Base-by-base conservation (phyloP, 2,797 vertebrate species). In the Macropus fuliginosus region DNA sequence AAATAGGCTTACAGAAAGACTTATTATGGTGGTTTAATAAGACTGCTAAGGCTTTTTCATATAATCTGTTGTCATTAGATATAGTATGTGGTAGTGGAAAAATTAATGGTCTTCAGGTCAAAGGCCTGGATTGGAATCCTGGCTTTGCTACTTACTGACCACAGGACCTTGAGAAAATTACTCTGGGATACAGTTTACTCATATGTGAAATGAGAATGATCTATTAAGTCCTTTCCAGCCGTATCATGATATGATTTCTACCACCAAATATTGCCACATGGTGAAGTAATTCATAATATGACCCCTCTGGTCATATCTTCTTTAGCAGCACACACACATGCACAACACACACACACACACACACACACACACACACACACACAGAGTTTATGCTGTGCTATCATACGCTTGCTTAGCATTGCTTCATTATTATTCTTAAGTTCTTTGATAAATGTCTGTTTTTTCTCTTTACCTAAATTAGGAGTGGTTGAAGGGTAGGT, bases 381-480 rank as follows among this genome's bases (percentile, higher is more conserved):
- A 29, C 24, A 62, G 14, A 74, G 16, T 46, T 46, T 81, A 81
- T 27, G 27, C 27, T 95, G 93, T 92, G 5, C 28, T 93, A 54
- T 81, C 74, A 81, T 31, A 4, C 34, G 31, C 56, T 81, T 93
- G 74, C 66, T 54, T 92, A 81, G 92, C 52, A 56, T 62, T 96
- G 92, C 10, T 55, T 94, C 16, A 59, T 66, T 91, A 52, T 91
- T 59, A 89, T 92, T 91, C 52, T 94, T 54, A 95, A 54, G 40
- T 59, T 95, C 1, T 28, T 92, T 31, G 18, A 95, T 12, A 91
- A 55, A 93, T 29, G 50, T 28, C 5, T 92, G 4, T 50, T 92
- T 90, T 92, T 24, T 59, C 93, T 95, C 92, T 66, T 81, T 8
- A 91, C 34, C 66, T 66, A 94, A 94, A 55, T 56, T 91, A 6